Percentiles rank a stretch among this genome's conserved stretches.
These are phyloP conservation scores for Rhizomys pruinosus DNA, from an alignment of 2,113 vertebrate species.

Conservation along the genomic window DNA sequence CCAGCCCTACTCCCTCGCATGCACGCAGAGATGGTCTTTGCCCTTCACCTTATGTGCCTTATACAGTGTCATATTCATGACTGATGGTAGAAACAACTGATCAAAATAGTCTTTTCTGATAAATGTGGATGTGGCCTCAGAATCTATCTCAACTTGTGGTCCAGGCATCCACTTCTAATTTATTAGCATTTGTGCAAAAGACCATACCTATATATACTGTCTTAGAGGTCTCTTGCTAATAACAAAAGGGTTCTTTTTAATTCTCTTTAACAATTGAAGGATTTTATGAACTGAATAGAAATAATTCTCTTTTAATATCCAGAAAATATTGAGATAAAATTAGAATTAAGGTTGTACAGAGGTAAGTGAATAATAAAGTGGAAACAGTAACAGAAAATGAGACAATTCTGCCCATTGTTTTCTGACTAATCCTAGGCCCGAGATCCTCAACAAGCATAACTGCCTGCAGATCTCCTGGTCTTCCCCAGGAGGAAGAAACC, in stretches of 20 bases:
- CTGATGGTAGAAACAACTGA: background rate
- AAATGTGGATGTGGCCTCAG: background rate
- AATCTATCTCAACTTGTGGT: slow-evolving; percentile 1
- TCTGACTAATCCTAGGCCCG: background rate
- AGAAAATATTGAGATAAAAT: slow-evolving; percentile 4
- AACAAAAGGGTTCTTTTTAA: background rate
- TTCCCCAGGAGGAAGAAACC: background rate
- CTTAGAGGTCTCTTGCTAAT: slow-evolving; percentile 1
- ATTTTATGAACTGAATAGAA: background rate
- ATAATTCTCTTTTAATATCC: background rate
- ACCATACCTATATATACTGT: background rate
- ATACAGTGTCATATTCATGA: background rate
- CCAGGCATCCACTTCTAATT: slow-evolving; percentile 41
- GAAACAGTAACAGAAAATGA: background rate
- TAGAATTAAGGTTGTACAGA: background rate
- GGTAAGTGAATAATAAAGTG: background rate
- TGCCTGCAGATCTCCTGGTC: background rate
- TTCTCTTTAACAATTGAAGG: background rate
- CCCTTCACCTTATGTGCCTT: background rate
- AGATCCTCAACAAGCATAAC: background rate
- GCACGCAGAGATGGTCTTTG: background rate
- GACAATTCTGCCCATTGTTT: background rate
- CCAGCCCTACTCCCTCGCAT: no score
- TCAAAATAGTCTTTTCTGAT: background rate
- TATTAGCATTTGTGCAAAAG: slow-evolving; percentile 27